Evolutionary conservation across 1,140 invertebrate species (phyloP).

Genomic region (Cydia amplana): DNA sequence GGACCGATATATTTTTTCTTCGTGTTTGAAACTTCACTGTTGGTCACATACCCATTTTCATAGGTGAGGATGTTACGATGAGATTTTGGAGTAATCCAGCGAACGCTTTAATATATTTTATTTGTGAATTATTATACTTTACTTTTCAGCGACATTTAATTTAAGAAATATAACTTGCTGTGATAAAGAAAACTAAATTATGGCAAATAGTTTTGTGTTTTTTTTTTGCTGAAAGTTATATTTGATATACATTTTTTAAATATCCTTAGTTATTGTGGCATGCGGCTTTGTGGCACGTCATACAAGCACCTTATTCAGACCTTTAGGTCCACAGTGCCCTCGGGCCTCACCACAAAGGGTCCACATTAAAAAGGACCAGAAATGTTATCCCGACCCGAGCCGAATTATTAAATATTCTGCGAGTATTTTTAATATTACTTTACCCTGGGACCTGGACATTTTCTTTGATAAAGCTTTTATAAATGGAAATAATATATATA

Average conservation of each 20-base stretch:
- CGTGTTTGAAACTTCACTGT: too few relatives aligned
- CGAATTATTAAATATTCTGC: conserved; percentile 32
- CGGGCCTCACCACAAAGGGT: conserved; percentile 23
- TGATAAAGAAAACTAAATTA: too few relatives aligned
- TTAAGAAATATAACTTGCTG: too few relatives aligned
- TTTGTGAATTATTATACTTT: too few relatives aligned
- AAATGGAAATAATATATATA: conserved; percentile 4
- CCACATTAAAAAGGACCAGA: conserved; percentile 34
- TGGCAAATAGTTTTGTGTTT: background rate
- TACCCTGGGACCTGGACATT: background rate
- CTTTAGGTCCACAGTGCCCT: background rate
- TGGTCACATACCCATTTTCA: too few relatives aligned
- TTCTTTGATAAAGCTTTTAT: conserved; percentile 22
- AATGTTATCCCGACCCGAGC: conserved; percentile 25
- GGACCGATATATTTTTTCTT: too few relatives aligned
- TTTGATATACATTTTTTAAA: background rate
- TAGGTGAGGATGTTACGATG: too few relatives aligned
- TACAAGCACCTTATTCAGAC: background rate
- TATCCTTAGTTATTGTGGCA: background rate
- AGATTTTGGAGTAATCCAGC: too few relatives aligned
- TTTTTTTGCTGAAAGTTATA: too few relatives aligned
- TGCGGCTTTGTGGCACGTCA: background rate
- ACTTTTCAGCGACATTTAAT: too few relatives aligned
- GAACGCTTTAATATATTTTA: too few relatives aligned
- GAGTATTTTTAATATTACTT: conserved; percentile 34